These are phyloP conservation scores for Hippocampus comes DNA, from an alignment of 2,113 vertebrate genomes.

Conservation along the genomic window DNA sequence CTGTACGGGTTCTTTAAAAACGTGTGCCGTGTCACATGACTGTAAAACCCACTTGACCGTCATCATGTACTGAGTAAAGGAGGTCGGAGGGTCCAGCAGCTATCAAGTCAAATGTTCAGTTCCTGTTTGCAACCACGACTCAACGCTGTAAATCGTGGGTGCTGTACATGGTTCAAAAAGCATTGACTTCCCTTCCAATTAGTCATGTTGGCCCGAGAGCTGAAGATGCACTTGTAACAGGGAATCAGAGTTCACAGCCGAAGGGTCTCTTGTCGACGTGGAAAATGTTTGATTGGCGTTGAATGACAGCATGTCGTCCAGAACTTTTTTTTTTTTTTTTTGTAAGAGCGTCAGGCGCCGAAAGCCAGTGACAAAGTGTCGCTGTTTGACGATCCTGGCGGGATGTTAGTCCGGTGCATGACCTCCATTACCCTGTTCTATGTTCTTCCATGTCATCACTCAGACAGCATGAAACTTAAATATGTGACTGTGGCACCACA, in stretches of 20 bases:
- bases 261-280: background rate
- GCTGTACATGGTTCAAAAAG: background rate
- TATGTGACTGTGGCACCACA: constrained; percentile 27
- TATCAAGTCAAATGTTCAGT: background rate
- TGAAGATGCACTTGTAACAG: constrained; percentile 4
- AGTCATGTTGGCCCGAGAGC: constrained; percentile 1
- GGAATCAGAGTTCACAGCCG: background rate
- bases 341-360: background rate
- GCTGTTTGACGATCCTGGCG: constrained; percentile 1
- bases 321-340: background rate
- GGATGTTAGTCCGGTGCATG: background rate
- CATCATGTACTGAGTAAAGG: background rate
- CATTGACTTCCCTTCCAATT: constrained; percentile 8
- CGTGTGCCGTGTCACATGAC: background rate
- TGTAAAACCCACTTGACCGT: background rate
- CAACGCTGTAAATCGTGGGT: background rate
- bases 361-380: background rate
- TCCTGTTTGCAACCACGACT: constrained; percentile 11
- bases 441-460: background rate
- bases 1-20: background rate
- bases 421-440: background rate
- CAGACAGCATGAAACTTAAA: background rate
- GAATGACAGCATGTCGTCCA: background rate
- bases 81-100: background rate
- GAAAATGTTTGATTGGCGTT: too few relatives aligned